Evolutionary conservation across 2,888 invertebrate species (phyloP).

Genomic region (Meteorus cinctellus): DNA sequence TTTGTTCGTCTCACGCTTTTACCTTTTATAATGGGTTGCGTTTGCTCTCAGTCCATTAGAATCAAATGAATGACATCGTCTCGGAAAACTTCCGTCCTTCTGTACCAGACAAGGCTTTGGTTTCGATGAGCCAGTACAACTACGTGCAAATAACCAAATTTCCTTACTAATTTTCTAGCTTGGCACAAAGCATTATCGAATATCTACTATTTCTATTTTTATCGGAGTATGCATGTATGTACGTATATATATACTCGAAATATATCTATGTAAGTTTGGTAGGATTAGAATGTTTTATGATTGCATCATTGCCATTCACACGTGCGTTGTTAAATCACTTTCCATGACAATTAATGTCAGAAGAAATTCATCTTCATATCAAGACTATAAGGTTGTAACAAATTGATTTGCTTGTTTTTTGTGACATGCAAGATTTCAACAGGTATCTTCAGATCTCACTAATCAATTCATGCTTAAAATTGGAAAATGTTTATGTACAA

Average conservation of each 20-base stretch:
- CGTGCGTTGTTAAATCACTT: background rate
- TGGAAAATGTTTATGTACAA: background rate
- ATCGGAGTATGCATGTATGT: constrained; percentile 8
- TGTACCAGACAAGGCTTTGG: constrained; percentile 80
- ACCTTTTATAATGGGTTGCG: constrained; percentile 59
- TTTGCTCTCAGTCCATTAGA: constrained; percentile 74
- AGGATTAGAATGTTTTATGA: constrained; percentile 24
- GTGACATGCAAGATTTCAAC: background rate
- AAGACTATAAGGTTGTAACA: background rate
- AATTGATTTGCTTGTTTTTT: background rate
- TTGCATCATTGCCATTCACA: constrained; percentile 13
- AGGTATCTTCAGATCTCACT: background rate
- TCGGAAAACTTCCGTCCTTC: constrained; percentile 75
- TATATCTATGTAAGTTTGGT: constrained; percentile 21
- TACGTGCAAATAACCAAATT: constrained; percentile 74
- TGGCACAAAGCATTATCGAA: constrained; percentile 58
- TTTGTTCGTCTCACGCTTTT: constrained; percentile 15
- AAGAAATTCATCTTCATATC: constrained; percentile 35
- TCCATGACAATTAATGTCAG: background rate
- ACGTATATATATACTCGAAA: background rate
- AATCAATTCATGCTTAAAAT: background rate
- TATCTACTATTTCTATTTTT: constrained; percentile 26
- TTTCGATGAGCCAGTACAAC: constrained; percentile 79
- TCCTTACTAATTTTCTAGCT: constrained; percentile 67
- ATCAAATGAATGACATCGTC: constrained; percentile 75